Base-by-base conservation (phyloP, 2,888 invertebrate species). In the Drosophila quasianomalipes region DNA sequence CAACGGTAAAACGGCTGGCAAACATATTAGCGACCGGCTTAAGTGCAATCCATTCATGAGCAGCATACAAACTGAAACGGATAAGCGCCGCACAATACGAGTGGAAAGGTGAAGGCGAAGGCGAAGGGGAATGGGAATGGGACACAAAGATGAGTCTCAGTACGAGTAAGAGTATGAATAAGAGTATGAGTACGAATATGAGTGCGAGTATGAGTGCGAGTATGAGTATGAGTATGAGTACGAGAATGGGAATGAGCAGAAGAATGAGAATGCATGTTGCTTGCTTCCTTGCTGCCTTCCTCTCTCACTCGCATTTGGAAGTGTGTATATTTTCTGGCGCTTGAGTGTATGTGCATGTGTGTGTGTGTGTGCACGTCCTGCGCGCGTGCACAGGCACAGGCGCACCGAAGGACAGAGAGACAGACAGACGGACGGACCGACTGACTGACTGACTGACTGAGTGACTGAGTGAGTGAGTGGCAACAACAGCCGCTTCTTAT, bases 281-380 rank as follows among this genome's bases (percentile, higher is more conserved):
- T 78, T 64, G 68, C 74, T 72, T 49, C 31, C 57, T 59, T 30
- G 41, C 44, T 31, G 53, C 41, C 39, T 68, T 16, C 22, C 72
- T 61, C 55, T 22, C 54, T 26, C n/a, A 61, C 47, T 30, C 52
- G 35, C 47, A 12, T 26, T 19, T 16, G 26, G 37, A 44, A 44
- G 2, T 44, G 44, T 44, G 22, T 22, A 22, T 44, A 44, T 44
- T 47, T 47, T 47, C 47, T 26, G 47, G 26, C 26, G 26, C 47
- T 47, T 26, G 26, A 16, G 47, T 37, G 3, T 31, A 19, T 3
- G 35, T 61, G 44, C 19, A 53, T 61, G 47, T 64, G 64, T 70
- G 84, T 84, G 73, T 62, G 49, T 67, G 64, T 68, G 85, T 84
- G 73, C 87, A 85, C 82, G 87, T 84, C 87, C 82, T 87, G 82